phyloP scores from a whole-genome alignment of 2,113 vertebrate species.

The Acanthisitta chloris region DNA sequence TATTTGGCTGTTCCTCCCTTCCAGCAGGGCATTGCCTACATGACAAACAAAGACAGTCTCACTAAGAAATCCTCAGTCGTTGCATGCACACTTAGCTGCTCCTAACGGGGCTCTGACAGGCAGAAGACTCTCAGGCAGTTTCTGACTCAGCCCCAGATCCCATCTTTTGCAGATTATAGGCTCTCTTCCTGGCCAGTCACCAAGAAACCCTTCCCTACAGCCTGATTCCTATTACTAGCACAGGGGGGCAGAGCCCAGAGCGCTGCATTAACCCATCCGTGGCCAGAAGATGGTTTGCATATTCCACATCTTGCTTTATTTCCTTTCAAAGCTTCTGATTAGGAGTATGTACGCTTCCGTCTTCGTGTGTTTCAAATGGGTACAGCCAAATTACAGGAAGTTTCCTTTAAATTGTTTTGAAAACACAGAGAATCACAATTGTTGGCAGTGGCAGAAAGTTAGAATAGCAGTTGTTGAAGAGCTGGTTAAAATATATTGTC shows the following conservation, averaged over 20 bases:
- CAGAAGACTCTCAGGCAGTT: conserved; percentile 17
- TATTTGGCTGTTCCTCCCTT: neutral
- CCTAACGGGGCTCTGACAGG: neutral
- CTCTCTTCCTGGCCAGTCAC: conserved; percentile 35
- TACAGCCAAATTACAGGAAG: neutral
- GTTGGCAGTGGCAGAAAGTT: neutral
- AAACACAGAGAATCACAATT: neutral
- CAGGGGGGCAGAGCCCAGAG: neutral
- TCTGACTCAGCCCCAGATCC: conserved; percentile 30
- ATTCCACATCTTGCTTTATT: neutral
- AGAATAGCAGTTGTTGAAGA: neutral
- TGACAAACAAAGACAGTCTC: neutral
- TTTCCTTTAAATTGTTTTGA: neutral
- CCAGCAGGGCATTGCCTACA: neutral
- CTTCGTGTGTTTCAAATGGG: neutral
- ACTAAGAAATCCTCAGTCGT: neutral
- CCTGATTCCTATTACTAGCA: conserved; percentile 49
- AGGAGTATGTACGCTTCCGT: neutral
- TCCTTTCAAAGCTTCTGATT: neutral
- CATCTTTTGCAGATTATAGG: conserved; percentile 62
- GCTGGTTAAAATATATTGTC: conserved; percentile 33
- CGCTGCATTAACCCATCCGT: neutral
- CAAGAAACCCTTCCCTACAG: conserved; percentile 55
- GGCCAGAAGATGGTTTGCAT: neutral
- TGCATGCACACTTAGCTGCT: neutral